Base-by-base conservation (phyloP, 2,113 vertebrate genomes). In the Actenoides hombroni region DNA sequence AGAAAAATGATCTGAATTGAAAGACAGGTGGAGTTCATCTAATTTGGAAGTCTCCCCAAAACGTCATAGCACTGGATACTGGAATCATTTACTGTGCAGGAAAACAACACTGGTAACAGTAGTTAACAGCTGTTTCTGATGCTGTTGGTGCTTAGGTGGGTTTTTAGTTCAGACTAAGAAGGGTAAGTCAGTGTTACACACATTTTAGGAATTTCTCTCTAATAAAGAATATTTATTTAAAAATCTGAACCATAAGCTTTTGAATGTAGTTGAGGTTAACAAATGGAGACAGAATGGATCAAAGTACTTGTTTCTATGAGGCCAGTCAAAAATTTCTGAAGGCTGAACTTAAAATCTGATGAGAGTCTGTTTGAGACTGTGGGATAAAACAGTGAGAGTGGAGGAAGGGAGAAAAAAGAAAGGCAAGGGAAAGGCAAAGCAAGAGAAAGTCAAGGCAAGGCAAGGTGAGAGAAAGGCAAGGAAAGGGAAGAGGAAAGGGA, bases 91-190 rank as follows among this genome's bases (percentile, higher is more conserved):
- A 20, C 18, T 74, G 67, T 70, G 19, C 21, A 9, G 21, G 37
- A 80, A 88, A 88, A 84, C 46, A n/a, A 39, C 35, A 71, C 15
- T 28, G 44, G 10, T 10, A 46, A n/a, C 31, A 29, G 13, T n/a
- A 44, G 19, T 74, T 19, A 46, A 8, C 11, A 49, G 29, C 25
- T 80, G 25, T 1, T 79, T 83, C 15, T 16, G 3, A 23, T 69
- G 8, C 14, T 69, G 0, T 49, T 69, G 11, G 11, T 67, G 28
- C 8, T 53, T 79, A 16, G 4, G 14, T 1, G 1, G 4, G 4
- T 71, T 44, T 76, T 83, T 26, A 60, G 11, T 69, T 90, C 57
- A 64, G 67, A 61, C 8, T 64, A 44, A 67, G 35, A 53, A 44
- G 51, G 37, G 1, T 42, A 81, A 78, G 3, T 71, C 17, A 1